Conservation (phyloP, 92 coral and sea anemone genomes). For the Palythoa caribaeorum region DNA sequence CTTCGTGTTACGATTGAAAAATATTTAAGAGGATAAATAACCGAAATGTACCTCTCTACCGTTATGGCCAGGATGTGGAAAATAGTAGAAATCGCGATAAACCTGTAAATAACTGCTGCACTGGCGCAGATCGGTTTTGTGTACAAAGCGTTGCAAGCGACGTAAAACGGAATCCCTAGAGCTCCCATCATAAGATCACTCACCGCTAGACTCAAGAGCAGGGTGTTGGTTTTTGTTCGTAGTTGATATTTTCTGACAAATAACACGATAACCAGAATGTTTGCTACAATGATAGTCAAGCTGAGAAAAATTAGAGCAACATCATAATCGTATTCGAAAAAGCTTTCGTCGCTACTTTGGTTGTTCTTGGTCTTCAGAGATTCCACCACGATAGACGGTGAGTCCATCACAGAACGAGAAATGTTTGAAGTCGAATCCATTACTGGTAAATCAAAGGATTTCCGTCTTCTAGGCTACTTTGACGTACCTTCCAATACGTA, state of each 20-base stretch:
- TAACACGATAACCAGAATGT: constrained; percentile 14
- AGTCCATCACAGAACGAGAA: background rate
- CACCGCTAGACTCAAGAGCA: constrained; percentile 30
- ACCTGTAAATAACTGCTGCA: constrained; percentile 36
- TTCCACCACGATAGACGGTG: background rate
- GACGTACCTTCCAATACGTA: background rate
- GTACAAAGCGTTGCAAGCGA: constrained; percentile 28
- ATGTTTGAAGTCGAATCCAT: constrained; percentile 16
- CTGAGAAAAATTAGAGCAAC: constrained; percentile 21
- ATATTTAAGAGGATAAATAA: constrained; percentile 35
- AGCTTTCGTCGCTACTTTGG: background rate
- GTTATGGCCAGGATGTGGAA: constrained; percentile 40
- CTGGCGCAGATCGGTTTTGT: constrained; percentile 32
- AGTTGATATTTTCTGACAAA: constrained; percentile 25
- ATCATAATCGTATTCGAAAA: constrained; percentile 30
- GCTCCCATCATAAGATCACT: constrained; percentile 42
- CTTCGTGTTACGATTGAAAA: constrained; percentile 39
- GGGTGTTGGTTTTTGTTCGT: constrained; percentile 38
- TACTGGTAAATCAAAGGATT: background rate
- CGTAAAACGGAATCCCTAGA: constrained; percentile 26
- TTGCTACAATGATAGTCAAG: constrained; percentile 19
- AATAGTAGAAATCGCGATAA: constrained; percentile 35
- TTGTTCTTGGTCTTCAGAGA: background rate
- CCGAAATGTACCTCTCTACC: constrained; percentile 41
- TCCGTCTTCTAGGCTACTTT: background rate